Conservation (phyloP, 2,888 invertebrate genomes). For the Drosophila anceps region DNA sequence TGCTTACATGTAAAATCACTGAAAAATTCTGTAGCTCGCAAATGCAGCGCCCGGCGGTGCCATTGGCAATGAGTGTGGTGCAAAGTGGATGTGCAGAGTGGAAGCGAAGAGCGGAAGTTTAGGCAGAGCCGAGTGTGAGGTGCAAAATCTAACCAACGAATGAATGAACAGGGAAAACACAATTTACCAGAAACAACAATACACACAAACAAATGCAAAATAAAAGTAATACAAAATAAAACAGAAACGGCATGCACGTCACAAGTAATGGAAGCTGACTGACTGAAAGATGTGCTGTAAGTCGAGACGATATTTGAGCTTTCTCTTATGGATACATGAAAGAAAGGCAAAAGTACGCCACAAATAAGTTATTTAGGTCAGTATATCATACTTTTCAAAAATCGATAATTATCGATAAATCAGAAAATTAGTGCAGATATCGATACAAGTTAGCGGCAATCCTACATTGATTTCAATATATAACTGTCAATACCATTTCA, state of each 20-base stretch:
- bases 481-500: too few relatives aligned
- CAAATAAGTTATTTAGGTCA: background rate
- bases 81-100: background rate
- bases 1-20: slow-evolving; percentile 84
- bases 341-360: too few relatives aligned
- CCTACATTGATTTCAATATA: too few relatives aligned
- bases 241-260: background rate
- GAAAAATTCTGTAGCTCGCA: slow-evolving; percentile 64
- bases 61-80: slow-evolving; percentile 9
- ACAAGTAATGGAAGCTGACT: too few relatives aligned
- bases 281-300: slow-evolving; percentile 5
- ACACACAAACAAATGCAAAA: slow-evolving; percentile 65
- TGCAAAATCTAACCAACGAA: slow-evolving; percentile 59
- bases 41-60: slow-evolving; percentile 16
- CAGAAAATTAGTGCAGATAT: background rate
- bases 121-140: slow-evolving; percentile 13
- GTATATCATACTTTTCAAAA: background rate
- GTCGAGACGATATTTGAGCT: background rate
- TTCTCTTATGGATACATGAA: background rate
- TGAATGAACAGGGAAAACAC: slow-evolving; percentile 83
- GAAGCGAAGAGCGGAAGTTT: background rate
- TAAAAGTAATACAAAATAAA: slow-evolving; percentile 33
- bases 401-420: background rate
- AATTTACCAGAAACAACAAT: slow-evolving; percentile 77
- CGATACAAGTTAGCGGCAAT: too few relatives aligned